phyloP scores from a whole-genome alignment of 2,888 invertebrate species.

The Entomobrya multifasciata region DNA sequence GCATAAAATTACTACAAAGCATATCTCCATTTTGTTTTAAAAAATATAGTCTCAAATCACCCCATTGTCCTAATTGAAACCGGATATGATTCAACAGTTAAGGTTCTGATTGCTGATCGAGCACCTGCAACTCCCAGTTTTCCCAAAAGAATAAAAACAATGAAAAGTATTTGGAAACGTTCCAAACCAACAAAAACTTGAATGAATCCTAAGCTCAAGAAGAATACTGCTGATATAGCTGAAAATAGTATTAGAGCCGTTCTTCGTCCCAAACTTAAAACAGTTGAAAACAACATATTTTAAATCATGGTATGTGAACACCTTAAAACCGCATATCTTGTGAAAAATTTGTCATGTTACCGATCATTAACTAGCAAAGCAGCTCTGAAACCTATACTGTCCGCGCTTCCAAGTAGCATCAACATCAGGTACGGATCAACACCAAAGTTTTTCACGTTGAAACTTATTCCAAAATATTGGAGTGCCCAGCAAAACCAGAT shows the following conservation, averaged over 20 bases:
- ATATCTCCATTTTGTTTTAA: neutral
- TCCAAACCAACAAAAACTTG: conserved; percentile 58
- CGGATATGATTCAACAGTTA: conserved; percentile 71
- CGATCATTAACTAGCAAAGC: conserved; percentile 73
- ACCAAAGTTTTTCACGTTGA: conserved; percentile 75
- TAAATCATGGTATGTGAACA: too few species aligned
- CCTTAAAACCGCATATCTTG: neutral
- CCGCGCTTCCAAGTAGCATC: conserved; percentile 68
- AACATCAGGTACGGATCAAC: conserved; percentile 74
- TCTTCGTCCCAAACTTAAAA: conserved; percentile 69
- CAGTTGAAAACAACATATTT: too few species aligned
- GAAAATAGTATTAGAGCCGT: conserved; percentile 74
- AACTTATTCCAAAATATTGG: conserved; percentile 77
- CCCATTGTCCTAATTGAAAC: conserved; percentile 75
- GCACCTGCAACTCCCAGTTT: conserved; percentile 75
- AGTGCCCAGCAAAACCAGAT: conserved; percentile 78
- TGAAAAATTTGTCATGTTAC: conserved; percentile 41
- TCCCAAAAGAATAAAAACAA: conserved; percentile 72
- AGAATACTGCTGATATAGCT: conserved; percentile 72
- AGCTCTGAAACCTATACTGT: conserved; percentile 73
- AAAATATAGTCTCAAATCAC: neutral
- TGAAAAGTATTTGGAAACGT: conserved; percentile 59
- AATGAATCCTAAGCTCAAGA: conserved; percentile 67
- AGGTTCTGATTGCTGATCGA: conserved; percentile 53
- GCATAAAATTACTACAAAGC: too few species aligned